Evolutionary conservation across 2,888 invertebrate species (phyloP).

Genomic region (Limnephilus rhombicus): DNA sequence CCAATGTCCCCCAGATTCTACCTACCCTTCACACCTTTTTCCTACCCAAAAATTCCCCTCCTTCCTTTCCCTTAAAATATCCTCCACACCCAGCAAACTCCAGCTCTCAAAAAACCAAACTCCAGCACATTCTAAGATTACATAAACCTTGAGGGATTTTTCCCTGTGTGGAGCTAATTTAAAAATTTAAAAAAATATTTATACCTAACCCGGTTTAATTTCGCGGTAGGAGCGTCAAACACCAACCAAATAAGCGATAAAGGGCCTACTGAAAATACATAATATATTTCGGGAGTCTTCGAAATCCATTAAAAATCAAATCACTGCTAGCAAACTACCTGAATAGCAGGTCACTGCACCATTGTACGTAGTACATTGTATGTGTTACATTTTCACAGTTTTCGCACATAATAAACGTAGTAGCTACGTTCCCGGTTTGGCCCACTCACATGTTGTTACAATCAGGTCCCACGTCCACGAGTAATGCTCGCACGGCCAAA

Average conservation of each 20-base stretch:
- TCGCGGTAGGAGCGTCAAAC: not conserved
- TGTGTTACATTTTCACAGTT: not conserved
- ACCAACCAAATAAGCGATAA: not conserved
- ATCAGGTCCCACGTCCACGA: constrained; percentile 41
- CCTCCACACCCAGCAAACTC: no score
- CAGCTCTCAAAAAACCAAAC: no score
- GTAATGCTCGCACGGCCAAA: constrained; percentile 38
- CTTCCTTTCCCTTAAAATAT: no score
- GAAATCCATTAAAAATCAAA: not conserved
- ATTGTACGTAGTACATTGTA: not conserved
- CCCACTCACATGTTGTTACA: not conserved
- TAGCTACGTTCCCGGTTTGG: not conserved
- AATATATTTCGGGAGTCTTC: not conserved
- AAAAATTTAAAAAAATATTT: no score
- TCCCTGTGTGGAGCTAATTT: no score
- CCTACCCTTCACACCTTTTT: no score
- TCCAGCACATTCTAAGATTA: no score
- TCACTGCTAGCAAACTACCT: not conserved
- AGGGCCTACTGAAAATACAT: not conserved
- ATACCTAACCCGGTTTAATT: not conserved
- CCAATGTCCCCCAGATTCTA: no score
- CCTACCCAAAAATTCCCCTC: no score
- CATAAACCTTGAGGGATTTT: no score
- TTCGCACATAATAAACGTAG: not conserved
- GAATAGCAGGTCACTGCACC: not conserved